These are phyloP conservation scores for Cheilosia vulpina DNA, from an alignment of 2,888 invertebrate genomes.

Conservation along the genomic window DNA sequence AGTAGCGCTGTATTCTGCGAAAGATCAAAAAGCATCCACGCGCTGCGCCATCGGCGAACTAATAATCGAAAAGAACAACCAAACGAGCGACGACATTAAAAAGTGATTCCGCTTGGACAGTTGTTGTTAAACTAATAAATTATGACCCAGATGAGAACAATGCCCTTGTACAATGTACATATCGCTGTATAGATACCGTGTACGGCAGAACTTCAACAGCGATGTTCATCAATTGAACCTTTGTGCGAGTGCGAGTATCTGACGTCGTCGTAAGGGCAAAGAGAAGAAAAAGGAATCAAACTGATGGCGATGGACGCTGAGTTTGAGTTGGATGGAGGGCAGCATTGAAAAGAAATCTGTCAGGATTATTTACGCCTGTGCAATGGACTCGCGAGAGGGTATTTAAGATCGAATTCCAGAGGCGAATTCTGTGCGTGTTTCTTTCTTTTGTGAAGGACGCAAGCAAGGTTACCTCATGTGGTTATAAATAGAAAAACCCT, in stretches of 20 bases:
- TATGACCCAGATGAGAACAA: constrained; percentile 73
- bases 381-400: constrained; percentile 22
- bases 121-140: constrained; percentile 70
- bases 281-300: background rate
- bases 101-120: constrained; percentile 66
- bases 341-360: constrained; percentile 48
- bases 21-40: constrained; percentile 70
- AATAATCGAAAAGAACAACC: background rate
- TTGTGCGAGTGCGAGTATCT: constrained; percentile 19
- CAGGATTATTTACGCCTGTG: constrained; percentile 63
- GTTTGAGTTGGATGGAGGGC: background rate
- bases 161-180: constrained; percentile 36
- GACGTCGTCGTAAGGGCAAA: background rate
- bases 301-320: background rate
- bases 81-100: constrained; percentile 55
- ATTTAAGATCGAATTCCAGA: constrained; percentile 45
- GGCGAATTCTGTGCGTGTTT: constrained; percentile 22
- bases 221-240: constrained; percentile 57
- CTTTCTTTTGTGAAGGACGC: constrained; percentile 10
- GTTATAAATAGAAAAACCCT: constrained; percentile 16
- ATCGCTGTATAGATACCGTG: constrained; percentile 8
- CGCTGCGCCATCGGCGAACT: constrained; percentile 37
- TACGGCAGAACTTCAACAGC: constrained; percentile 11
- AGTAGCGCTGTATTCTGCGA: constrained; percentile 37
- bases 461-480: constrained; percentile 14